Percentiles rank a stretch among this genome's conserved stretches.
phyloP scores from a whole-genome alignment of 1,140 invertebrate genomes.

The Apis laboriosa region DNA sequence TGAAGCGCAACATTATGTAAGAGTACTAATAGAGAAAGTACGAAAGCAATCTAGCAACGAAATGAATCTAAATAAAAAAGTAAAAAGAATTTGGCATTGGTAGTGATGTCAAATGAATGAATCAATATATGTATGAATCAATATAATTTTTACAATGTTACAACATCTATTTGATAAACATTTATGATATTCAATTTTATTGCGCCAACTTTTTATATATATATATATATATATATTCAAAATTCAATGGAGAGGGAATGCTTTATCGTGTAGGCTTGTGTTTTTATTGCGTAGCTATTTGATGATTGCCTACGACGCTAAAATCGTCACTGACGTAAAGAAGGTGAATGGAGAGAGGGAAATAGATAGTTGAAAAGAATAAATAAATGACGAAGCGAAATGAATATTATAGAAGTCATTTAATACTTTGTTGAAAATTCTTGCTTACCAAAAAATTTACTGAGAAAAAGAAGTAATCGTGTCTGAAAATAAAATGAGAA shows the following conservation, averaged over 20 bases:
- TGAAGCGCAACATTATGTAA: conserved; percentile 50
- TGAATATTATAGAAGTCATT: no score
- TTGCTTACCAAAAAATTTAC: neutral
- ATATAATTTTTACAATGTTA: no score
- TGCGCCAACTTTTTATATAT: no score
- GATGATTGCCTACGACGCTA: conserved; percentile 17
- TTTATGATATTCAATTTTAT: no score
- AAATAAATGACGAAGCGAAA: neutral
- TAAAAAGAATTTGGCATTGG: no score
- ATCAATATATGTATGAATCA: no score
- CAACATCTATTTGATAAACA: no score
- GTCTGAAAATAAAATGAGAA: neutral
- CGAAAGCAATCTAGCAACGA: neutral
- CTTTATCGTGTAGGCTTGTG: neutral
- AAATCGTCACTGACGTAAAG: conserved; percentile 51
- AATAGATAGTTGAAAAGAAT: neutral
- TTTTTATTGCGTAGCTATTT: neutral
- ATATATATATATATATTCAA: no score
- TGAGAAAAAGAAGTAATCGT: neutral
- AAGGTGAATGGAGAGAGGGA: conserved; percentile 11
- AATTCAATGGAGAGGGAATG: neutral
- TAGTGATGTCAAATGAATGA: no score
- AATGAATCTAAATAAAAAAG: neutral
- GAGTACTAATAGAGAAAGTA: conserved; percentile 49
- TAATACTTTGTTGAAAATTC: neutral